phyloP scores from a whole-genome alignment of 2,888 invertebrate species.

The Callyntrura sp. region DNA sequence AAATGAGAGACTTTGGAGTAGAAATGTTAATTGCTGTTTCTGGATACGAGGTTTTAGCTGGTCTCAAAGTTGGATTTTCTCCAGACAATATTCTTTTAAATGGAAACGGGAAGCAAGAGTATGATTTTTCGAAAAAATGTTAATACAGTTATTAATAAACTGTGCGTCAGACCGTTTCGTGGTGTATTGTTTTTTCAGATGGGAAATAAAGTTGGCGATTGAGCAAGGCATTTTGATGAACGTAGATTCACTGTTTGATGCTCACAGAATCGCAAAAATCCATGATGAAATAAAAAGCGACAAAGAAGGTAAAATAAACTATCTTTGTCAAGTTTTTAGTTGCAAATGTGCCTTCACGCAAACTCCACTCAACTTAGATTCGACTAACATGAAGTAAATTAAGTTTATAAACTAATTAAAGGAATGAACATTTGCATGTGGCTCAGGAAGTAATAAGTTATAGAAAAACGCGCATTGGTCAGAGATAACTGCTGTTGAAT shows the following conservation, averaged over 20 bases:
- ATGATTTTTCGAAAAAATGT: background rate
- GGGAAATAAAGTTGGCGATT: conserved; percentile 85
- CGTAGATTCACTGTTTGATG: conserved; percentile 85
- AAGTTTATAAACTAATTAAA: too few relatives aligned
- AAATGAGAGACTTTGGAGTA: conserved; percentile 83
- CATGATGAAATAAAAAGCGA: conserved; percentile 10
- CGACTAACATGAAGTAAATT: too few relatives aligned
- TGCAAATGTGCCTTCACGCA: too few relatives aligned
- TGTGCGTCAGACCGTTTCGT: background rate
- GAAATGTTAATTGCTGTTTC: conserved; percentile 84
- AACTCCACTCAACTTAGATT: too few relatives aligned
- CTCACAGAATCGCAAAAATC: conserved; percentile 84
- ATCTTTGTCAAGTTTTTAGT: too few relatives aligned
- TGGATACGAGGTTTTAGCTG: conserved; percentile 85
- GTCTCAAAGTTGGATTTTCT: conserved; percentile 85
- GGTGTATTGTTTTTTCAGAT: conserved; percentile 78
- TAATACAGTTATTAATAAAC: background rate
- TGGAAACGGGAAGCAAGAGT: conserved; percentile 85
- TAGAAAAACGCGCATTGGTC: too few relatives aligned
- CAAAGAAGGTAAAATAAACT: conserved; percentile 33
- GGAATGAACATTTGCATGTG: too few relatives aligned
- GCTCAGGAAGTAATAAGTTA: too few relatives aligned
- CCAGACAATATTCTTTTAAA: conserved; percentile 85
- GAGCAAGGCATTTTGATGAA: conserved; percentile 85
- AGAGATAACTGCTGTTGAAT: too few relatives aligned